A percentile compares a stretch with the other conserved stretches of the same genome.
Conservation (phyloP, 1,140 invertebrate species). For the Drosophila littoralis region DNA sequence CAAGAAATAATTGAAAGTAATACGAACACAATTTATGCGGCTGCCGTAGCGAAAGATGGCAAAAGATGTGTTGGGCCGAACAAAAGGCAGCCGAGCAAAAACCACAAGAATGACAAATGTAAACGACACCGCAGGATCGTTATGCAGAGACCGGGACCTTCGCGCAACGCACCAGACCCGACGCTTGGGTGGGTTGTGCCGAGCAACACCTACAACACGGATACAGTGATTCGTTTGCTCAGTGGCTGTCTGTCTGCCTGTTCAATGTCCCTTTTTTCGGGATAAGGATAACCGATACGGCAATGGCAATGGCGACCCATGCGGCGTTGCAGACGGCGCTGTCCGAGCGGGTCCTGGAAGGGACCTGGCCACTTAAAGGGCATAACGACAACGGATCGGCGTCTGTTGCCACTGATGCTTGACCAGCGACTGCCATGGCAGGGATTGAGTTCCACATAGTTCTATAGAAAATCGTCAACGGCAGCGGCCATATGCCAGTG, state of each 20-base stretch:
- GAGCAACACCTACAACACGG: slow-evolving; percentile 66
- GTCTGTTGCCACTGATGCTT: slow-evolving; percentile 59
- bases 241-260: slow-evolving; percentile 3
- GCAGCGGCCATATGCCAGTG: slow-evolving; percentile 62
- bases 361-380: slow-evolving; percentile 44
- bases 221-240: slow-evolving; percentile 49
- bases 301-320: slow-evolving; percentile 47
- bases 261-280: slow-evolving; percentile 11
- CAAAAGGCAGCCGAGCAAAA: slow-evolving; percentile 50
- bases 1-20: slow-evolving; percentile 64
- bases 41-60: slow-evolving; percentile 32
- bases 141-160: slow-evolving; percentile 4
- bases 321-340: slow-evolving; percentile 75
- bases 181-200: slow-evolving; percentile 65
- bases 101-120: slow-evolving; percentile 78
- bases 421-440: slow-evolving; percentile 35
- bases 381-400: slow-evolving; percentile 49
- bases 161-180: slow-evolving; percentile 21
- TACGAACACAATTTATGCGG: slow-evolving; percentile 60
- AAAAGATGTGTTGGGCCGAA: slow-evolving; percentile 25
- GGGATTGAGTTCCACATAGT: slow-evolving; percentile 54
- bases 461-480: slow-evolving; percentile 54
- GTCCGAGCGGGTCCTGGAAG: slow-evolving; percentile 13
- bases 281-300: slow-evolving; percentile 15
- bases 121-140: slow-evolving; percentile 66